Conservation (phyloP, 64 coral and sea anemone genomes). For the Astreopora myriophthalma region DNA sequence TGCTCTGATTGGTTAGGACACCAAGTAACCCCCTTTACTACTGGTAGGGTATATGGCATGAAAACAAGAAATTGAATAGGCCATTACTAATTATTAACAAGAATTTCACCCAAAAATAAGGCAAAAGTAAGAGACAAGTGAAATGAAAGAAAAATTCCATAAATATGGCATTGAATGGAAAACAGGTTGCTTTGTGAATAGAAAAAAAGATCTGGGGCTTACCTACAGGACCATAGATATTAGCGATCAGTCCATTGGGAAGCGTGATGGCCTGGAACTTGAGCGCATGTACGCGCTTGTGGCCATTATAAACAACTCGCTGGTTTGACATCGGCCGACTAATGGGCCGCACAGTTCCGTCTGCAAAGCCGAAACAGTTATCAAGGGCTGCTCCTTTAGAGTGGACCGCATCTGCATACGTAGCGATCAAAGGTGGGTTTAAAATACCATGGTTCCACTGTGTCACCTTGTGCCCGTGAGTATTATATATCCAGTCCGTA, state of each 20-base stretch:
- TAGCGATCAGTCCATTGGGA: background rate
- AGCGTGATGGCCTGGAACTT: conserved; percentile 21
- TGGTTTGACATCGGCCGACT: too few species aligned
- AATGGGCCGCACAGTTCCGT: conserved; percentile 15
- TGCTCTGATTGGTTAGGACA: too few species aligned
- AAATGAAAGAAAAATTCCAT: background rate
- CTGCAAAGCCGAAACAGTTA: conserved; percentile 24
- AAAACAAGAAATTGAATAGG: conserved; percentile 34
- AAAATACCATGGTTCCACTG: background rate
- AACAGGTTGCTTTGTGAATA: background rate
- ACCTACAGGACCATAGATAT: background rate
- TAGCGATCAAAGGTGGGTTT: background rate
- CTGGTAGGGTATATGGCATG: background rate
- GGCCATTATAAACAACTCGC: too few species aligned
- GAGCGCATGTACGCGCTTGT: conserved; percentile 4
- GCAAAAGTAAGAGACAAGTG: conserved; percentile 30
- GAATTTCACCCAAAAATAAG: conserved; percentile 25
- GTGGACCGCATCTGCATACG: conserved; percentile 5
- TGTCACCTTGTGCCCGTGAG: background rate
- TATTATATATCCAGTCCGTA: conserved; percentile 9
- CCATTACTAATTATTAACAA: conserved; percentile 31
- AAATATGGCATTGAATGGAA: background rate
- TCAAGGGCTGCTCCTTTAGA: conserved; percentile 2
- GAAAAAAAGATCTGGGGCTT: background rate
- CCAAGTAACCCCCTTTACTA: too few species aligned